Conservation (phyloP, 2,888 invertebrate species). For the Trichopria drosophilae region DNA sequence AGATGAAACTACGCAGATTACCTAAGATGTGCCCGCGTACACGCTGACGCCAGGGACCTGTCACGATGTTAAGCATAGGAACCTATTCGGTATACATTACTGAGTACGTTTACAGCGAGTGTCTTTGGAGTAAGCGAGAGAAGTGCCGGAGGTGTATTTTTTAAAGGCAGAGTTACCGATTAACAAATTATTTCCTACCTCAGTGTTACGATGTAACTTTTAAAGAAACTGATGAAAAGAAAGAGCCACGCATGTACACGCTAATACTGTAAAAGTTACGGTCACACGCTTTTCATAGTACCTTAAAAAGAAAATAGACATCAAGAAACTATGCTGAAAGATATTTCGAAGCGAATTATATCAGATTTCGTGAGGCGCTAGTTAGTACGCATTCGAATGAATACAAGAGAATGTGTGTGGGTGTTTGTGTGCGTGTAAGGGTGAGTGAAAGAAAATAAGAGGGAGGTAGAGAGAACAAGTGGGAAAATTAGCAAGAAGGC, state of each 20-base stretch:
- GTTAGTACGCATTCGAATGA: too few relatives aligned
- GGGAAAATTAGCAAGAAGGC: background rate
- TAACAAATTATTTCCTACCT: slow-evolving; percentile 26
- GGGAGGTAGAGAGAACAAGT: background rate
- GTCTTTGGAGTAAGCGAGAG: slow-evolving; percentile 21
- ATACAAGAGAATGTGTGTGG: too few relatives aligned
- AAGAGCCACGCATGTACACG: background rate
- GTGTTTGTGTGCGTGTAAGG: too few relatives aligned
- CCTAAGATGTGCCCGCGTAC: slow-evolving; percentile 25
- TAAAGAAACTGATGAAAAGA: slow-evolving; percentile 6
- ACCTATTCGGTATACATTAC: slow-evolving; percentile 39
- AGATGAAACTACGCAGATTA: slow-evolving; percentile 35
- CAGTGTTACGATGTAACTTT: slow-evolving; percentile 20
- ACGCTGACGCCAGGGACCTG: slow-evolving; percentile 23
- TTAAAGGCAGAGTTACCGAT: slow-evolving; percentile 13
- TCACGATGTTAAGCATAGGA: slow-evolving; percentile 33
- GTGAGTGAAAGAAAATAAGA: background rate
- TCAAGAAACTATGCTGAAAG: too few relatives aligned
- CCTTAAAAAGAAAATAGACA: slow-evolving; percentile 15
- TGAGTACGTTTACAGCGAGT: slow-evolving; percentile 51
- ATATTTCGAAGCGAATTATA: too few relatives aligned
- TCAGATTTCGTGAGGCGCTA: too few relatives aligned
- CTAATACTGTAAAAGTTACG: slow-evolving; percentile 15
- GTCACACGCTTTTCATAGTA: slow-evolving; percentile 17
- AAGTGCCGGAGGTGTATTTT: background rate